Percentiles rank a stretch among this genome's conserved stretches.
phyloP scores from a whole-genome alignment of 2,113 vertebrate species.

The Protobothrops mucrosquamatus region DNA sequence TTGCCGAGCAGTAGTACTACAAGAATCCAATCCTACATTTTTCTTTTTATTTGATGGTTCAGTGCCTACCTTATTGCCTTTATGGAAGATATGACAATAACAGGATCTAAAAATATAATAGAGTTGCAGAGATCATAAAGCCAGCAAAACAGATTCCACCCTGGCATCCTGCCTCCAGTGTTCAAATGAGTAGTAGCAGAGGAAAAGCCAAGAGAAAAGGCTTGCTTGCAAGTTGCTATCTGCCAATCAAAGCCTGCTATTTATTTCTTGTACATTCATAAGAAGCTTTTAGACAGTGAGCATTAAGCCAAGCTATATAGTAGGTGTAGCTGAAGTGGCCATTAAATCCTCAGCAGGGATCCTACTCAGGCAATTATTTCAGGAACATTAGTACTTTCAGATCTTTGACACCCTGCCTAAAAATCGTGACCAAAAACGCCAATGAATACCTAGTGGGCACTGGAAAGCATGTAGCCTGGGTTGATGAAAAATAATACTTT shows the following conservation, averaged over 20 bases:
- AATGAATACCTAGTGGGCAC: not conserved
- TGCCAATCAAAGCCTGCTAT: constrained; percentile 18
- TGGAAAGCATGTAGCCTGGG: constrained; percentile 26
- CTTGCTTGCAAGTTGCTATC: constrained; percentile 4
- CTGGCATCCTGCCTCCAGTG: not conserved
- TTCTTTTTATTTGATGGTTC: not conserved
- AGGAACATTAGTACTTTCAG: constrained; percentile 20
- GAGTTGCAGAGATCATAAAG: not conserved
- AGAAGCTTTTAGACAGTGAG: constrained; percentile 23
- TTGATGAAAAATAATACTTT: constrained; percentile 21
- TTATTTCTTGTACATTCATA: constrained; percentile 22
- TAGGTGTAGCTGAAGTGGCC: constrained; percentile 30
- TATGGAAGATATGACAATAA: not conserved
- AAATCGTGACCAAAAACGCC: constrained; percentile 24
- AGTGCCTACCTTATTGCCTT: not conserved
- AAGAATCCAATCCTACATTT: not conserved
- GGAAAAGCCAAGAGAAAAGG: not conserved
- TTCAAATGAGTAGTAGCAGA: constrained; percentile 2
- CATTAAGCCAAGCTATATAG: constrained; percentile 18
- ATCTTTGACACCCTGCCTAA: constrained; percentile 17
- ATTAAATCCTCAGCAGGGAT: constrained; percentile 27
- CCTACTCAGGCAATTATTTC: constrained; percentile 28
- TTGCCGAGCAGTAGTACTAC: not conserved
- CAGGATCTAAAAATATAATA: constrained; percentile 7
- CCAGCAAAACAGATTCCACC: not conserved